Percentiles rank a stretch among this genome's conserved stretches.
Evolutionary conservation across 2,888 invertebrate species (phyloP).

Genomic region (Hemistola chrysoprasaria): DNA sequence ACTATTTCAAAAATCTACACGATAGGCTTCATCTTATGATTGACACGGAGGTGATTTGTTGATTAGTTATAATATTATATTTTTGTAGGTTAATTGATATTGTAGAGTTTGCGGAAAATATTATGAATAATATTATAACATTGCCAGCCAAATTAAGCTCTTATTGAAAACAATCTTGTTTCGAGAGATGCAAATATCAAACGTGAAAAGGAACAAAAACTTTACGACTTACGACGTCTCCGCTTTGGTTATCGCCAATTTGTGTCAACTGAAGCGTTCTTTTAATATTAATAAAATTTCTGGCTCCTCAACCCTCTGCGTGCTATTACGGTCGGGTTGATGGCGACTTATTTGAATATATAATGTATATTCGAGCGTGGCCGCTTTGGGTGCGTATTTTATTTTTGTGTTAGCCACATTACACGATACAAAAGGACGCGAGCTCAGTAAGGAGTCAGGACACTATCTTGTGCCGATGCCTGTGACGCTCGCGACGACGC

Average conservation of each 20-base stretch:
- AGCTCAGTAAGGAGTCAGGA: slow-evolving; percentile 6
- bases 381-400: slow-evolving; percentile 50
- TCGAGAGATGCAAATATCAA: slow-evolving; percentile 51
- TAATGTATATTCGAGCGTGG: slow-evolving; percentile 69
- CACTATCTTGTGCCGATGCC: slow-evolving; percentile 3
- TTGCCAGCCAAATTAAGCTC: slow-evolving; percentile 21
- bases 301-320: slow-evolving; percentile 72
- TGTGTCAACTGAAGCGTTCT: slow-evolving; percentile 79
- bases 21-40: too few relatives aligned
- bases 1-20: too few relatives aligned
- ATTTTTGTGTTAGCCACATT: slow-evolving; percentile 52
- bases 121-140: slow-evolving; percentile 26
- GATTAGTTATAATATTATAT: too few relatives aligned
- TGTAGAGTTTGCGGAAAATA: slow-evolving; percentile 6
- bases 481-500: slow-evolving; percentile 50
- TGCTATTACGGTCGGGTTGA: slow-evolving; percentile 77
- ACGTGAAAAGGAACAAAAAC: slow-evolving; percentile 55
- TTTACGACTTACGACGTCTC: slow-evolving; percentile 65
- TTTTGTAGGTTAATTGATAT: too few relatives aligned
- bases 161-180: slow-evolving; percentile 42
- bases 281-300: slow-evolving; percentile 80
- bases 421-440: slow-evolving; percentile 28
- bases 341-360: slow-evolving; percentile 80
- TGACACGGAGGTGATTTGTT: too few relatives aligned
- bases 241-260: slow-evolving; percentile 78